phyloP scores from a whole-genome alignment of 2,113 vertebrate genomes.

The Hemichromis elongatus region DNA sequence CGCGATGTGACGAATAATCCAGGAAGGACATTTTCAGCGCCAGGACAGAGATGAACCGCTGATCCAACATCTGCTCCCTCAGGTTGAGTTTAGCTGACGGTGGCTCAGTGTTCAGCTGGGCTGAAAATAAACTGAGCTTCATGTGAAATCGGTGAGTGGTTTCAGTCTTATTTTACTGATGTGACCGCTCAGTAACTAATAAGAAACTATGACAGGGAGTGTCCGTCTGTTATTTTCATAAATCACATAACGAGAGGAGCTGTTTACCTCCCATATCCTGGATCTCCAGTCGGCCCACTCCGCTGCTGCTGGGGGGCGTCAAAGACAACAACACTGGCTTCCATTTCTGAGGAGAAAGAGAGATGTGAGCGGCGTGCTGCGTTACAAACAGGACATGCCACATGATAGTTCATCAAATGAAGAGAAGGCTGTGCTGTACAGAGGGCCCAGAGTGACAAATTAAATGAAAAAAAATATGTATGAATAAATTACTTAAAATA shows the following conservation, averaged over 20 bases:
- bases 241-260: neutral
- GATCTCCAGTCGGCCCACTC: constrained; percentile 86
- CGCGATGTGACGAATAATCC: neutral
- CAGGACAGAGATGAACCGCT: neutral
- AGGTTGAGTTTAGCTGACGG: too few species aligned
- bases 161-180: neutral
- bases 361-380: neutral
- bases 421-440: neutral
- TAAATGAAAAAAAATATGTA: neutral
- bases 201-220: neutral
- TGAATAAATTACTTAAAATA: neutral
- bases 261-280: constrained; percentile 68
- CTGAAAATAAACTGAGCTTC: neutral
- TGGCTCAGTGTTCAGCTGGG: neutral
- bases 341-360: constrained; percentile 78
- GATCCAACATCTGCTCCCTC: neutral
- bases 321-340: constrained; percentile 83
- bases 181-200: neutral
- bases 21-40: neutral
- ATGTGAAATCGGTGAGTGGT: neutral
- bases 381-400: neutral
- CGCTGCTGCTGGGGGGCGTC: constrained; percentile 77
- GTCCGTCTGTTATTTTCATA: neutral
- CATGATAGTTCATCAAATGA: neutral
- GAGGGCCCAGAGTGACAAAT: neutral